Evolutionary conservation across 2,797 vertebrate species (phyloP).

Genomic region (Intellagama lesueurii): DNA sequence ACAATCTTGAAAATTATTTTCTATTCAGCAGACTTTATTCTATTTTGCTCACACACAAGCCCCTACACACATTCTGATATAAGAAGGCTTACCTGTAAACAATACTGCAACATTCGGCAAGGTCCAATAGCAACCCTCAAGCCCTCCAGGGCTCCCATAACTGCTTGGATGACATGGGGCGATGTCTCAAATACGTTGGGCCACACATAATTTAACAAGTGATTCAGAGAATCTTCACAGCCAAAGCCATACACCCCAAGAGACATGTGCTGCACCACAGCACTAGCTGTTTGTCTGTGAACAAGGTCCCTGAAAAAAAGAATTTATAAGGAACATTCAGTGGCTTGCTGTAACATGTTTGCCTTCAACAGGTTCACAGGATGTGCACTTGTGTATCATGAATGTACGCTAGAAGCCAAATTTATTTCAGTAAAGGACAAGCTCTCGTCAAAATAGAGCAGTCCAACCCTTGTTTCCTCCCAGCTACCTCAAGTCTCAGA

Average conservation of each 20-base stretch:
- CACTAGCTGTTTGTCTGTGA: constrained; percentile 96
- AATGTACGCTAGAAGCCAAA: not conserved
- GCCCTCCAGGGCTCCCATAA: constrained; percentile 98
- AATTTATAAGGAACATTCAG: not conserved
- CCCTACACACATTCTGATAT: not conserved
- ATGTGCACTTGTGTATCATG: not conserved
- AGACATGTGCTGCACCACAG: constrained; percentile 98
- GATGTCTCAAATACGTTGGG: constrained; percentile 99
- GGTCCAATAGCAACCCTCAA: constrained; percentile 96
- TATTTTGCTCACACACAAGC: not conserved
- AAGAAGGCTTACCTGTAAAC: constrained; percentile 87
- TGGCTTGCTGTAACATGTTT: accelerated
- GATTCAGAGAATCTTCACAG: constrained; percentile 97
- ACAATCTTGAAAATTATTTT: not conserved
- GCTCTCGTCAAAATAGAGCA: not conserved
- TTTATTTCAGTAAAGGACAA: not conserved
- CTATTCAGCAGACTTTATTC: not conserved
- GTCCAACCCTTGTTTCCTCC: not conserved
- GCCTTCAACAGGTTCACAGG: not conserved
- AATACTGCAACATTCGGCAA: constrained; percentile 98
- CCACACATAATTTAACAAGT: constrained; percentile 97
- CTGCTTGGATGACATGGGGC: constrained; percentile 97
- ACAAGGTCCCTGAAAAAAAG: constrained; percentile 89
- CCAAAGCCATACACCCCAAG: constrained; percentile 97
- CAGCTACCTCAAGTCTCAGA: not conserved